Conservation (phyloP, 1,140 invertebrate genomes). For the Listronotus bonariensis region DNA sequence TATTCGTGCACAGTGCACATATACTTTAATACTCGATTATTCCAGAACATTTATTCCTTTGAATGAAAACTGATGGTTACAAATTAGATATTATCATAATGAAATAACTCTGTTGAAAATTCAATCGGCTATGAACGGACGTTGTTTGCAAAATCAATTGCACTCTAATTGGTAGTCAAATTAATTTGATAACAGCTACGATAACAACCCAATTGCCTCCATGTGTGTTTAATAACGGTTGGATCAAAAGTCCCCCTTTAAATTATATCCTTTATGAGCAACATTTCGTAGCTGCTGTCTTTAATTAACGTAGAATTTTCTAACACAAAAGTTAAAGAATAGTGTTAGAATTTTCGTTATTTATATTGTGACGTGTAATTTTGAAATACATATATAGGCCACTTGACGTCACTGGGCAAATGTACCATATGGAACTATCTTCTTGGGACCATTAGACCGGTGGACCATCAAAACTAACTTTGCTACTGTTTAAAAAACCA, state of each 20-base stretch:
- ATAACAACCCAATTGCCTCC: conserved; percentile 27
- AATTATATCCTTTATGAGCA: conserved; percentile 10
- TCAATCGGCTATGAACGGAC: conserved; percentile 22
- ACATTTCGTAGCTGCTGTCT: conserved; percentile 1
- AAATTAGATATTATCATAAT: conserved; percentile 40
- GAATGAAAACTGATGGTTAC: conserved; percentile 32
- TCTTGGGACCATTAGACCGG: too few species aligned
- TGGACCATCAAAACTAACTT: too few species aligned
- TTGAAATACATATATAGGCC: too few species aligned
- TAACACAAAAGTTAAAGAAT: too few species aligned
- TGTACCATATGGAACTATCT: too few species aligned
- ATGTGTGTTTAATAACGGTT: conserved; percentile 26
- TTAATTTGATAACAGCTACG: conserved; percentile 32
- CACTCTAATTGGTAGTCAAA: conserved; percentile 34
- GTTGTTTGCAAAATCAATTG: conserved; percentile 34
- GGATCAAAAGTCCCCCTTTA: conserved; percentile 7
- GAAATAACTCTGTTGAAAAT: conserved; percentile 35
- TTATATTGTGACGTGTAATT: too few species aligned
- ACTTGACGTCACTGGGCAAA: too few species aligned
- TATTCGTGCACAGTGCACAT: too few species aligned
- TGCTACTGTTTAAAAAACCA: too few species aligned
- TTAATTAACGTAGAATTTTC: not conserved
- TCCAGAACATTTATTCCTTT: conserved; percentile 32
- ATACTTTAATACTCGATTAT: conserved; percentile 14
- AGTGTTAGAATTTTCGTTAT: too few species aligned